A percentile compares a stretch with the other conserved stretches of the same genome.
Evolutionary conservation across 1,140 invertebrate genomes (phyloP).

Genomic region (Zaprionus inermis): DNA sequence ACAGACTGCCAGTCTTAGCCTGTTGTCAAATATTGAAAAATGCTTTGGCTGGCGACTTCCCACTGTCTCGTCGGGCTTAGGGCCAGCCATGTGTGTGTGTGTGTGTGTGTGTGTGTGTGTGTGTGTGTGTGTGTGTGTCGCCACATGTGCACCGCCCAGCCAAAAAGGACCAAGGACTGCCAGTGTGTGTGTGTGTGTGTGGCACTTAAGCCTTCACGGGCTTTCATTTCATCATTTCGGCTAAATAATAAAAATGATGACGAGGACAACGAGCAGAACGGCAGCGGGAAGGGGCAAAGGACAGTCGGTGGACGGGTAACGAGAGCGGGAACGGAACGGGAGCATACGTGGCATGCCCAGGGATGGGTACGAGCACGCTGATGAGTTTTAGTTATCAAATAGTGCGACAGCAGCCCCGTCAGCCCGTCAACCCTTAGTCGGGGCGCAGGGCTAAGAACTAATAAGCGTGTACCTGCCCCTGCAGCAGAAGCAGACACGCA

Average conservation of each 20-base stretch:
- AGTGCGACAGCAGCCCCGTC: conserved; percentile 51
- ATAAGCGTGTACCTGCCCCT: conserved; percentile 56
- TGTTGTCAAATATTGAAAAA: conserved; percentile 80
- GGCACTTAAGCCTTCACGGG: conserved; percentile 66
- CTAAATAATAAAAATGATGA: conserved; percentile 80
- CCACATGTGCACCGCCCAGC: conserved; percentile 54
- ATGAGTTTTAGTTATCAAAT: conserved; percentile 80
- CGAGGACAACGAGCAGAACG: conserved; percentile 34
- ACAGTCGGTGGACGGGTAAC: background rate
- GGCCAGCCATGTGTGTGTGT: conserved; percentile 10
- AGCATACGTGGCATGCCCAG: too few species aligned
- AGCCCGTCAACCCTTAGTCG: conserved; percentile 48
- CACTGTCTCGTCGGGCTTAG: conserved; percentile 52
- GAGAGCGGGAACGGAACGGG: background rate
- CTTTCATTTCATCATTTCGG: conserved; percentile 69
- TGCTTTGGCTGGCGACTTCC: conserved; percentile 46
- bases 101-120: background rate
- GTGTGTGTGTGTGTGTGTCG: conserved; percentile 15
- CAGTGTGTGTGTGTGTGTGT: conserved; percentile 12
- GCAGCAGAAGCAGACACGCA: conserved; percentile 20
- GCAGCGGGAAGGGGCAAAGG: background rate
- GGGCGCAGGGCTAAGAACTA: conserved; percentile 24
- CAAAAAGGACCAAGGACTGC: conserved; percentile 13
- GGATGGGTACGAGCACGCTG: conserved; percentile 40
- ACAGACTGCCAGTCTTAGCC: conserved; percentile 33